phyloP scores from a whole-genome alignment of 2,113 vertebrate genomes.

The Dolichotis patagonum region DNA sequence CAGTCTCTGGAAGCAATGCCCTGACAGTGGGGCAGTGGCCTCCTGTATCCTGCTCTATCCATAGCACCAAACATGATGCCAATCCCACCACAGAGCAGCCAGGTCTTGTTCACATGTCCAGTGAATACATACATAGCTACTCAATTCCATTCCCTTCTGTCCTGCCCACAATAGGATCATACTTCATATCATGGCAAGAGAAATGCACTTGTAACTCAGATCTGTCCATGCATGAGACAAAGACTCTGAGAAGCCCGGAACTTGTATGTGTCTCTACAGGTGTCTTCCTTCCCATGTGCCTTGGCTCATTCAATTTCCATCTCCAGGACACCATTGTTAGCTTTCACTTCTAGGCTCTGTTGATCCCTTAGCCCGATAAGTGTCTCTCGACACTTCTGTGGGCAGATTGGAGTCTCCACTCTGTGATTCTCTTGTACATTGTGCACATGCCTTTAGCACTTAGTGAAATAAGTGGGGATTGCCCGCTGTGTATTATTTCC shows the following conservation, averaged over 20 bases:
- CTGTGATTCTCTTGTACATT: neutral
- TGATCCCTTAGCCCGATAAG: neutral
- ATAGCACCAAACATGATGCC: accelerated
- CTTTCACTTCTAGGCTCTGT: neutral
- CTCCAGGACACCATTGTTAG: neutral
- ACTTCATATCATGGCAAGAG: accelerated
- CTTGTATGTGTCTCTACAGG: neutral
- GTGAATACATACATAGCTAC: too few relatives aligned
- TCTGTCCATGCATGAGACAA: neutral
- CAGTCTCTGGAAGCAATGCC: accelerated
- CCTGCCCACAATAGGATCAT: accelerated
- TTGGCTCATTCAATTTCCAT: accelerated
- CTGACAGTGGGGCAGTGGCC: neutral
- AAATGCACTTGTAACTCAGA: accelerated
- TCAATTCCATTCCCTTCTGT: neutral
- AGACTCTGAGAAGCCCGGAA: accelerated
- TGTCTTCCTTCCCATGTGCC: accelerated
- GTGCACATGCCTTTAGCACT: neutral
- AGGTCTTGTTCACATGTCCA: accelerated
- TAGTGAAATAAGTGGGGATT: neutral
- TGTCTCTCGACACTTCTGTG: neutral
- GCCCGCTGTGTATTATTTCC: neutral
- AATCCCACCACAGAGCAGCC: neutral
- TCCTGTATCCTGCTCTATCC: neutral
- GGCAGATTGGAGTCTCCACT: too few relatives aligned